Base-by-base conservation (phyloP, 2,888 invertebrate genomes). In the Amitus sp. region DNA sequence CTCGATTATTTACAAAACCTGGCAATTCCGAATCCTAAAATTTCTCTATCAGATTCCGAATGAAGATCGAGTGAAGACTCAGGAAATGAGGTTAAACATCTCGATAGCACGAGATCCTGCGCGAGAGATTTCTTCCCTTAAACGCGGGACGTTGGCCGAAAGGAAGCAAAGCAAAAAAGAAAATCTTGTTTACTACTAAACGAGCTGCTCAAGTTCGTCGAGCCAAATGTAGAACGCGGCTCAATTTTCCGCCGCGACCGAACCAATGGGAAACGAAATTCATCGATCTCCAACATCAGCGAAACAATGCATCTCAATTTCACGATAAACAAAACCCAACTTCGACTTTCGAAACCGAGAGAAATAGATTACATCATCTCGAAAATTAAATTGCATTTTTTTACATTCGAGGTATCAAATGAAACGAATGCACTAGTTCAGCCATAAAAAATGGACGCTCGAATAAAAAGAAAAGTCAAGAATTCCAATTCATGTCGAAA, bases 161-260 rank as follows among this genome's bases (percentile, higher is more conserved):
- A 10, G 9, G 5, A 33, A 33, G 10, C n/a, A n/a, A 37, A 15
- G 15, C 15, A 37, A 37, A 37, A 9, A 13, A 12, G 15, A 9
- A 37, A 37, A 37, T 12, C 37, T 37, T 37, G 37, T 37, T 37
- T 37, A 37, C 15, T 15, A 15, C 2, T 37, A 37, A 37, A 37
- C 2, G 37, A 30, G 30, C 10, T 30, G 6, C 30, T 30, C 30
- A n/a, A n/a, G n/a, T 30, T 30, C 30, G 30, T 10, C 30, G n/a
- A 15, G 37, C n/a, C 15, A 37, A 33, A 33, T 13, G 15, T 37
- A 37, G 15, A 37, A 15, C 15, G 4, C 13, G 4, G 37, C 15
- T 37, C 37, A n/a, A 37, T 37, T 37, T 37, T 15, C 37, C 37
- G 37, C 37, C 12, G 12, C 37, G 5, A 15, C 37, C 37, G 13